A percentile compares a stretch with the other conserved stretches of the same genome.
Conservation (phyloP, 2,113 vertebrate genomes). For the Mustela nigripes region DNA sequence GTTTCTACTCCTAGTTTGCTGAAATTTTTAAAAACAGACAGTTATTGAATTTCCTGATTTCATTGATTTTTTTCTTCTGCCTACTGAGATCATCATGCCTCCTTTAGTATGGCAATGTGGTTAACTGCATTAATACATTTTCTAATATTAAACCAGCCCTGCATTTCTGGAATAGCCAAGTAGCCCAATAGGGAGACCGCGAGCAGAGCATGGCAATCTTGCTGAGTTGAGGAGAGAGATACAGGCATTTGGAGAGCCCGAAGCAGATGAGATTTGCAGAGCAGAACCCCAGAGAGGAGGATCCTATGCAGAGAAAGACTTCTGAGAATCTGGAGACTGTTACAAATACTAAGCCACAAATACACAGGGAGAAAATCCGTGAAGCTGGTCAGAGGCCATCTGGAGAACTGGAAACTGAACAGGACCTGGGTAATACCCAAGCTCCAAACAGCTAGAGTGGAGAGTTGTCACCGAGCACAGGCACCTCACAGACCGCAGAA, state of each 20-base stretch:
- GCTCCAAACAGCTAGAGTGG: background rate
- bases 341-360: background rate
- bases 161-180: background rate
- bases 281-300: background rate
- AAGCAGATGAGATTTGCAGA: background rate
- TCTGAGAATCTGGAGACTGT: background rate
- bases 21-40: background rate
- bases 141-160: background rate
- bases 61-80: background rate
- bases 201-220: background rate
- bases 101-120: background rate
- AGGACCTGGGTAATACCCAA: background rate
- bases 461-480: background rate
- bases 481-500: background rate
- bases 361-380: background rate
- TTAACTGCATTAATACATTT: constrained; percentile 11
- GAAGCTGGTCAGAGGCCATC: background rate
- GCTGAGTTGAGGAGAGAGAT: background rate
- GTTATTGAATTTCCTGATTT: background rate
- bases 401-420: background rate
- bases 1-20: background rate
- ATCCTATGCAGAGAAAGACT: background rate
- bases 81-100: background rate
- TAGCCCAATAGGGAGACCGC: background rate
- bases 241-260: background rate